Conservation (phyloP, 2,113 vertebrate species). For the Microcebus ravelobensis region DNA sequence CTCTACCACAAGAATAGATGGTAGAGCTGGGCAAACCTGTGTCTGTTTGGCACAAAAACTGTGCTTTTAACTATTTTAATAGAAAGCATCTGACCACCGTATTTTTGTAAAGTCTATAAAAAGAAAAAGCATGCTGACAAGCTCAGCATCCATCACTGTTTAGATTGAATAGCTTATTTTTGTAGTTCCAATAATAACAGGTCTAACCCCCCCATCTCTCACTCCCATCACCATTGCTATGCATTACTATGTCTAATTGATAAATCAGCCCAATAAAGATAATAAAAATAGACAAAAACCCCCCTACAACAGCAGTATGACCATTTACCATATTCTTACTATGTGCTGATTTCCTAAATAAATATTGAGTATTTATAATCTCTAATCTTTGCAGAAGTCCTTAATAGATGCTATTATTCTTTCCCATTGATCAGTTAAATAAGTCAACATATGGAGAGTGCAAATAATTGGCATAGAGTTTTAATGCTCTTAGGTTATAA, state of each 20-base stretch:
- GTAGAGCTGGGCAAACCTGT: background rate
- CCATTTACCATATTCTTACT: background rate
- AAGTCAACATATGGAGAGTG: background rate
- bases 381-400: background rate
- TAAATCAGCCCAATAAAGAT: background rate
- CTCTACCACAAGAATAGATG: background rate
- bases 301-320: background rate
- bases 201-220: background rate
- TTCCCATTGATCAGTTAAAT: background rate
- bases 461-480: background rate
- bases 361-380: background rate
- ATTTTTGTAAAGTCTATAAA: slow-evolving; percentile 26
- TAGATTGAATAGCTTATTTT: slow-evolving; percentile 20
- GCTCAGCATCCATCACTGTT: background rate
- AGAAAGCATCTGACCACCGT: background rate
- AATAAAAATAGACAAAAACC: background rate
- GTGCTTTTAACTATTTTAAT: background rate
- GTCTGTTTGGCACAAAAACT: background rate
- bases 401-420: background rate
- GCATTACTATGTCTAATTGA: background rate
- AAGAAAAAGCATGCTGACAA: background rate
- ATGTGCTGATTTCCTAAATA: background rate
- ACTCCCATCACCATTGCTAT: background rate
- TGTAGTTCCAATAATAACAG: slow-evolving; percentile 35
- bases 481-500: background rate